Evolutionary conservation across 2,113 vertebrate species (phyloP), one percentile per base, ranked within the genome.

Genomic region (Cryptomyrus ogoouensis): DNA sequence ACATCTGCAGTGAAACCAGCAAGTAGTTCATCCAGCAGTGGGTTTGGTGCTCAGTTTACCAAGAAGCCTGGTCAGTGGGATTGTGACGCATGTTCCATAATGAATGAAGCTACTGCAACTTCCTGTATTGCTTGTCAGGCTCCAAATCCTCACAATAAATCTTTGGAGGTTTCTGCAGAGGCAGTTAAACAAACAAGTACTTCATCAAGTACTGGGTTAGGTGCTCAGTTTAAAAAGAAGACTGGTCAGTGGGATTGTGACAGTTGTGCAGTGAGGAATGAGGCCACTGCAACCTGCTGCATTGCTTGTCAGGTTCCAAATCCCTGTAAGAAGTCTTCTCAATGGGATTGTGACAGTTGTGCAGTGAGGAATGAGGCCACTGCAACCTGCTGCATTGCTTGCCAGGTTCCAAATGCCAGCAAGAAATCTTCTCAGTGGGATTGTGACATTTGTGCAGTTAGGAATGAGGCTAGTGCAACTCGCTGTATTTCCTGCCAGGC

Each of bases 51-150:
- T 24, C 94, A 94, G 90, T 97, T 98, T 94, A 0, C 89, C 42
- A 97, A 95, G 92, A 98, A 97, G 70, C 95, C 95, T 89, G 97
- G 95, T 10, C 93, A 98, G 47, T 98, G 97, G 97, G 96, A 98
- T 52, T 98, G 97, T 92, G 93, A 84, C 87, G 90, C 88, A 0
- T 96, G 96, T 87, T 93, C 83, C 3, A 92, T 94, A 88, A 93
- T 19, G 35, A 99, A 98, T 92, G 96, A 98, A 84, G 93, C 92
- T 42, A 94, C 93, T 15, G 91, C 93, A 89, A 3, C 70, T 44
- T 93, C 93, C 10, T 98, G 97, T 87, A 58, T 46, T 88, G 92
- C 96, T 46, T 98, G 97, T 94, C 89, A 95, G 35, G 83, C 90
- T 88, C 94, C 95, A 27, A 94, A 93, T 89, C 91, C 94, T 56